Evolutionary conservation across 2,797 vertebrate species (phyloP).

Genomic region (Protonibea diacanthus): DNA sequence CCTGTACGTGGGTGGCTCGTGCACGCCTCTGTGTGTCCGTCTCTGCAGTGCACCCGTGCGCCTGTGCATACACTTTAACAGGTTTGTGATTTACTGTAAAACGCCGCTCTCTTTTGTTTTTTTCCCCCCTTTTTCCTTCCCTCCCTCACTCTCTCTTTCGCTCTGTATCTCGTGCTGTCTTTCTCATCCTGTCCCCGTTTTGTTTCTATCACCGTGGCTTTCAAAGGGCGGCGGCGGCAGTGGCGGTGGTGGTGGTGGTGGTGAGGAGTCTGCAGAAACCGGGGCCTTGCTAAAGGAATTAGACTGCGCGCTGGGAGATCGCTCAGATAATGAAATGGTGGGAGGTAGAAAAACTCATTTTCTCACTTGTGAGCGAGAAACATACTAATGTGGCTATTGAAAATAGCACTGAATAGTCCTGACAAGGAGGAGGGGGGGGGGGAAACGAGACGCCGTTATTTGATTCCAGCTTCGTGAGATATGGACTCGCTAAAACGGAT

Average conservation of each 20-base stretch:
- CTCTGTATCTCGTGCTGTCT: slow-evolving; percentile 23
- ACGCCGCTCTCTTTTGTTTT: slow-evolving; percentile 45
- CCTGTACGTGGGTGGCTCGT: slow-evolving; percentile 45
- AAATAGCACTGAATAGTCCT: slow-evolving; percentile 63
- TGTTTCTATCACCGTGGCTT: slow-evolving; percentile 63
- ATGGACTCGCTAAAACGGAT: slow-evolving; percentile 57
- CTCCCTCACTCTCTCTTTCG: slow-evolving; percentile 5
- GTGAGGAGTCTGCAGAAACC: slow-evolving; percentile 63
- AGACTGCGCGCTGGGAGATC: slow-evolving; percentile 78
- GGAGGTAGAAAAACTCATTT: slow-evolving; percentile 84
- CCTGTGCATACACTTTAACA: slow-evolving; percentile 39
- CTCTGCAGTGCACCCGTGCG: slow-evolving; percentile 20
- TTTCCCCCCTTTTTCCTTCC: slow-evolving; percentile 2
- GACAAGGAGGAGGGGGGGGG: slow-evolving; percentile 21
- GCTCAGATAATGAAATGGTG: slow-evolving; percentile 83
- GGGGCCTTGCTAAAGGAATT: slow-evolving; percentile 77
- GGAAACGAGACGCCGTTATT: slow-evolving; percentile 48
- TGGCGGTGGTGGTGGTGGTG: too few species aligned
- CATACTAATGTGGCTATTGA: slow-evolving; percentile 78
- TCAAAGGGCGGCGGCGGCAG: slow-evolving; percentile 29
- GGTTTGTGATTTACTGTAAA: slow-evolving; percentile 62
- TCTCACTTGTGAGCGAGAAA: slow-evolving; percentile 71
- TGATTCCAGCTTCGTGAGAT: slow-evolving; percentile 59
- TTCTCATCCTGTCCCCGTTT: slow-evolving; percentile 70
- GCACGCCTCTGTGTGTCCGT: slow-evolving; percentile 32